Conservation (phyloP, 2,888 invertebrate species). For the Oligia fasciuncula region DNA sequence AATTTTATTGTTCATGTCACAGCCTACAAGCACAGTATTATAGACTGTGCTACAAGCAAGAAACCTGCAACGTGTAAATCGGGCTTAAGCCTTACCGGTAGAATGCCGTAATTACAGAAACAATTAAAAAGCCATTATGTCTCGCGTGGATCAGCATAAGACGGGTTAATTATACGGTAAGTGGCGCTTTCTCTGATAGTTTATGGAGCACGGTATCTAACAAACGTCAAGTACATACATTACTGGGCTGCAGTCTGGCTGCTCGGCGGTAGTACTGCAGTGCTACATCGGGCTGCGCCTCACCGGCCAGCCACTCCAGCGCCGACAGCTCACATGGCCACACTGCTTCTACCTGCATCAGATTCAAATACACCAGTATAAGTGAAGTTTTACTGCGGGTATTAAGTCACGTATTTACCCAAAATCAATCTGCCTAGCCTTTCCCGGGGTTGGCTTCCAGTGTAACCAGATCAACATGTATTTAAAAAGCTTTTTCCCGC, state of each 20-base stretch:
- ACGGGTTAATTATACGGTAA: neutral
- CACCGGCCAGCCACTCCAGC: slow-evolving; percentile 85
- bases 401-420: neutral
- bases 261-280: slow-evolving; percentile 85
- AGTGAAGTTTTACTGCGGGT: neutral
- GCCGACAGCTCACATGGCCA: slow-evolving; percentile 85
- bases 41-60: too few relatives aligned
- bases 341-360: slow-evolving; percentile 83
- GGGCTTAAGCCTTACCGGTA: neutral
- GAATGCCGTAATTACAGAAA: too few relatives aligned
- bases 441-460: neutral
- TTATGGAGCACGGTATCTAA: neutral
- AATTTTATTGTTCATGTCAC: neutral
- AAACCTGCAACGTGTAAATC: neutral
- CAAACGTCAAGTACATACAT: slow-evolving; percentile 69
- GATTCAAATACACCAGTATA: slow-evolving; percentile 1
- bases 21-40: too few relatives aligned
- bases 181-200: neutral
- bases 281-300: slow-evolving; percentile 81
- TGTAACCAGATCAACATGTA: neutral
- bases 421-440: neutral
- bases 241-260: slow-evolving; percentile 82
- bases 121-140: too few relatives aligned
- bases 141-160: too few relatives aligned
- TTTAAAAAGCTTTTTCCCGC: too few relatives aligned